Base-by-base conservation (phyloP, 2,797 vertebrate genomes). In the Typhlichthys eigenmanni region DNA sequence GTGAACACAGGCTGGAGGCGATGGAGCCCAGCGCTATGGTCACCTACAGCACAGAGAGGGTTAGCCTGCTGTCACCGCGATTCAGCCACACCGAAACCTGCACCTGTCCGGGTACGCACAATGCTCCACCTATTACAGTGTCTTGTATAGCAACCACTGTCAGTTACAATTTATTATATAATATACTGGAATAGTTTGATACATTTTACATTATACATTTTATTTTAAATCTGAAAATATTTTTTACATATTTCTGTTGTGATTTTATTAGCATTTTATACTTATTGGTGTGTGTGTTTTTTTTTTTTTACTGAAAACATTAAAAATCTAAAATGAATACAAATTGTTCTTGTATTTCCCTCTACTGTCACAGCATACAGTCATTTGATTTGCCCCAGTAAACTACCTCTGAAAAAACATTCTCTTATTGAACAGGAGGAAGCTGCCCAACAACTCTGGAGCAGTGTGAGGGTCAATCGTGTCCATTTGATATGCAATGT, bases 401-500 rank as follows among this genome's bases (percentile, higher is more conserved):
- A 29, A 29, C 24, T n/a, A 48, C 47, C n/a, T 12, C 10, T 48
- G 7, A n/a, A 19, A 58, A 4, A 14, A 68, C 56, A 14, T 5
- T 69, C 4, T 14, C 7, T 2, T 2, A 45, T 58, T 45, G 29
- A 60, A 85, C 64, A 93, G 96, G 94, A 63, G 95, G 93, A n/a
- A 89, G 76, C 16, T 99, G 97, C 58, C 91, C 93, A 0, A 61
- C 85, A 50, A 57, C 93, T 32, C 83, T 85, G 38, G 93, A 77
- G 49, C 87, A 91, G 1, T 99, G 97, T 87, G 95, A 98, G 83
- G 93, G 90, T 82, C 95, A 90, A 59, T 88, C 89, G 0, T 98
- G 97, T 74, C 96, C 96, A 5, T 90, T 91, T 67, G 96, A 96
- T 64, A 95, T 95, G 13, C 95, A 96, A 69, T 99, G 97, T 80